A percentile compares a stretch with the other conserved stretches of the same genome.
phyloP scores from a whole-genome alignment of 1,140 invertebrate genomes.

The Drosophila kikkawai region DNA sequence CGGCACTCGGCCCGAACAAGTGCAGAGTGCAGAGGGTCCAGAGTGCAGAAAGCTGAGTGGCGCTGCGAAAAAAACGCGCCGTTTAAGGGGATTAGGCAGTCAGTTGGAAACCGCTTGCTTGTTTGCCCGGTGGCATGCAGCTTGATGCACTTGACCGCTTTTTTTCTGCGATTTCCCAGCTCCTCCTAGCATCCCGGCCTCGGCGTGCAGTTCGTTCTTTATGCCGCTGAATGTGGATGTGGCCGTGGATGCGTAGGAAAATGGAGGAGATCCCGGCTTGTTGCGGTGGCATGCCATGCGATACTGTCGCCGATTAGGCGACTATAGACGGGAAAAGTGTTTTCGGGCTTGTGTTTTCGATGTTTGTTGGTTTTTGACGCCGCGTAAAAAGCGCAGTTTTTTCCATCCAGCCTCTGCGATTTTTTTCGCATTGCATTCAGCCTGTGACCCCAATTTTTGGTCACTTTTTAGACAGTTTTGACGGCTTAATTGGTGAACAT shows the following conservation, averaged over 20 bases:
- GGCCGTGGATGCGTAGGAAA: conserved; percentile 37
- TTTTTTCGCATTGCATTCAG: conserved; percentile 23
- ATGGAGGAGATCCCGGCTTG: conserved; percentile 7
- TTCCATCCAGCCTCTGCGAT: conserved; percentile 7
- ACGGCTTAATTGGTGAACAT: conserved; percentile 71
- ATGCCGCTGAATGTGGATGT: conserved; percentile 9
- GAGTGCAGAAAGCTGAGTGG: conserved; percentile 42
- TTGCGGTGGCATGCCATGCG: conserved; percentile 53
- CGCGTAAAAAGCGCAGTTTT: conserved; percentile 62
- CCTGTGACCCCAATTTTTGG: conserved; percentile 25
- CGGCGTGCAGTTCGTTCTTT: conserved; percentile 54
- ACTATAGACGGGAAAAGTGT: conserved; percentile 80
- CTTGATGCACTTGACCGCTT: conserved; percentile 79
- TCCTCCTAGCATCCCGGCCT: conserved; percentile 3
- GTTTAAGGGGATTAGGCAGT: conserved; percentile 82
- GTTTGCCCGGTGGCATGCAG: conserved; percentile 80
- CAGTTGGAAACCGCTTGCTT: conserved; percentile 79
- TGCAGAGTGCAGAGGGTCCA: conserved; percentile 48
- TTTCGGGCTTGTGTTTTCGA: conserved; percentile 69
- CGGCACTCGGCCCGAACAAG: conserved; percentile 61
- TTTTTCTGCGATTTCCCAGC: conserved; percentile 44
- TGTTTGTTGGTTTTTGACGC: conserved; percentile 79
- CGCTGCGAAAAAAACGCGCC: conserved; percentile 65
- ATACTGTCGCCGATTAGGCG: conserved; percentile 81
- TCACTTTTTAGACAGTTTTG: conserved; percentile 65